Percentiles rank a stretch among this genome's conserved stretches.
Conservation (phyloP, 2,797 vertebrate genomes). For the Arctocebus calabarensis region DNA sequence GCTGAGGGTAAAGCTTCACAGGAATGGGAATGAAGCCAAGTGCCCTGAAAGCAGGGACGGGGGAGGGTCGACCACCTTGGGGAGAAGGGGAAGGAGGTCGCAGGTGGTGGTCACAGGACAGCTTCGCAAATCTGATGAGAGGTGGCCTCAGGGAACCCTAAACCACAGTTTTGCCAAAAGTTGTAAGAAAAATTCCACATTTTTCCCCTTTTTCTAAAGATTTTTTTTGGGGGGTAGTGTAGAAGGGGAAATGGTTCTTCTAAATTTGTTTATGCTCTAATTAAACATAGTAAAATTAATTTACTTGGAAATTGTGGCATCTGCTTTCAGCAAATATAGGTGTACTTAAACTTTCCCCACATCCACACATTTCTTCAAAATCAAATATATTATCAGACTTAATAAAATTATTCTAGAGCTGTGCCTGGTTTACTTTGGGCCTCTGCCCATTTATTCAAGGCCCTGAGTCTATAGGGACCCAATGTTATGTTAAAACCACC, state of each 20-base stretch:
- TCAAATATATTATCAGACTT: slow-evolving; percentile 38
- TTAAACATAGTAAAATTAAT: no score
- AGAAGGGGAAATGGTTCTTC: not conserved
- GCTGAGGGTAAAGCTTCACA: not conserved
- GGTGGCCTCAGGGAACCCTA: not conserved
- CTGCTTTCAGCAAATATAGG: slow-evolving; percentile 18
- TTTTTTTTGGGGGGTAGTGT: not conserved
- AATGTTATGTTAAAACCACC: not conserved
- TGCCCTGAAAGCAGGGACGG: not conserved
- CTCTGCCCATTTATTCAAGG: slow-evolving; percentile 43
- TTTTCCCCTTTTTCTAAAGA: slow-evolving; percentile 1
- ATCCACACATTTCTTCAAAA: slow-evolving; percentile 54
- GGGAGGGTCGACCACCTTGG: not conserved
- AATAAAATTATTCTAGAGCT: slow-evolving; percentile 57
- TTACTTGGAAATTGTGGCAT: slow-evolving; percentile 30
- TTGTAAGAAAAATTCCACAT: not conserved
- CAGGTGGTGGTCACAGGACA: not conserved
- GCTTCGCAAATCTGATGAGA: not conserved
- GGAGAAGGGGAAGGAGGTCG: not conserved
- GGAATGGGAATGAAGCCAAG: not conserved
- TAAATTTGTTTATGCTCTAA: slow-evolving; percentile 39
- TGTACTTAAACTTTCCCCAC: slow-evolving; percentile 1
- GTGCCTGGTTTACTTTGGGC: not conserved
- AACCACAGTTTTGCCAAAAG: not conserved
- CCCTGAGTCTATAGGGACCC: not conserved